Base-by-base conservation (phyloP, 1,140 invertebrate species). In the Pseudomyrmex flavicornis region DNA sequence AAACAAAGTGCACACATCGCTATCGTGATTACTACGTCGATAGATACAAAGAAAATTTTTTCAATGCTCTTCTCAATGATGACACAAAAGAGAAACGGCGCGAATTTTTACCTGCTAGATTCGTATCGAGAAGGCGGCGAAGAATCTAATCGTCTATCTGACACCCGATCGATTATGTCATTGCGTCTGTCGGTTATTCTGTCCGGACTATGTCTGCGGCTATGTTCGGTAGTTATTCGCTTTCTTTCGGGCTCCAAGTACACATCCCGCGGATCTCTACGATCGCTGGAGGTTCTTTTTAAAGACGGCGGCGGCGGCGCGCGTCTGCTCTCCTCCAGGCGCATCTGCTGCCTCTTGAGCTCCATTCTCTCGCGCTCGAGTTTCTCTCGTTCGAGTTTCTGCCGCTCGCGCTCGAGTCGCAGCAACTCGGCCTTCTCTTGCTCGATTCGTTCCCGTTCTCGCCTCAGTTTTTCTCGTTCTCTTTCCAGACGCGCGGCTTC, bases 331-430 rank as follows among this genome's bases (percentile, higher is more conserved):
- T 94, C 93, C 46, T 94, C 93, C 7, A 94, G 26, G 8, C 93
- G 91, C 93, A 97, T 94, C 88, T 97, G 96, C 87, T 97, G 96
- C 58, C 97, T 95, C 91, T 98, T 97, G 56, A 98, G 91, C 90
- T 98, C 97, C 84, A 98, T 95, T 87, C 97, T 96, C 88, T 98
- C 98, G 66, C 97, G 94, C 90, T 98, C 97, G 26, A 98, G 93
- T 91, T 97, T 97, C 88, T 98, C 97, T 17, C 97, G 94, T 92
- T 98, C 98, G 61, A 97, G 90, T 82, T 96, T 96, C 91, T 98
- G 97, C 52, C 97, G 95, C 91, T 98, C 97, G 4, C 97, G 95
- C 92, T 98, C 97, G 68, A 98, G 91, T 63, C 97, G 95, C 68
- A 98, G 91, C 13, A 98, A 92, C 91, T 98, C 97, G 50, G 97